A percentile compares a stretch with the other conserved stretches of the same genome.
These are phyloP conservation scores for Limenitis camilla DNA, from an alignment of 2,888 invertebrate genomes.

Conservation along the genomic window DNA sequence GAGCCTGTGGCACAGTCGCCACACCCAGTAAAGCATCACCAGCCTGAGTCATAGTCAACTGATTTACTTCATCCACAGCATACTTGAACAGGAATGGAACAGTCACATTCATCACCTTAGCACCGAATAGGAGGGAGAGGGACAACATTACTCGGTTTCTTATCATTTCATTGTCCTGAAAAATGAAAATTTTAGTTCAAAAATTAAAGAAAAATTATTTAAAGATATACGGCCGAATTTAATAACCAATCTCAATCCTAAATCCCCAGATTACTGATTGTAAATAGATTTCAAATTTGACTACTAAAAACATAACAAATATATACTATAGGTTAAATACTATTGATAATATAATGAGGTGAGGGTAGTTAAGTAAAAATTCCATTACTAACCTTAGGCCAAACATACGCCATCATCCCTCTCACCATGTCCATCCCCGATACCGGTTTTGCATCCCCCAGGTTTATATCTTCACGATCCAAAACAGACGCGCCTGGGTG, in stretches of 20 bases:
- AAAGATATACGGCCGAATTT: too few species aligned
- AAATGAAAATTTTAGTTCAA: conserved; percentile 8
- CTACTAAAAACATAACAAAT: background rate
- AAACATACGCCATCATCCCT: conserved; percentile 93
- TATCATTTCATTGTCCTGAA: conserved; percentile 82
- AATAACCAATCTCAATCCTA: too few species aligned
- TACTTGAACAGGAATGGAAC: conserved; percentile 98
- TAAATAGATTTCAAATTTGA: too few species aligned
- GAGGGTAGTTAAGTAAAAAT: too few species aligned
- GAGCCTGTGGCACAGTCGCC: conserved; percentile 85
- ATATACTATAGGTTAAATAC: background rate
- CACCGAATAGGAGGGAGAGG: conserved; percentile 83
- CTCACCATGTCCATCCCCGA: conserved; percentile 85
- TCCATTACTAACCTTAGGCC: conserved; percentile 85
- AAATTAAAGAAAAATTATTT: too few species aligned
- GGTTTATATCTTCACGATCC: conserved; percentile 77
- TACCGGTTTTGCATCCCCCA: conserved; percentile 76
- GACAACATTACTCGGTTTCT: conserved; percentile 88
- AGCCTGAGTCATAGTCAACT: conserved; percentile 53
- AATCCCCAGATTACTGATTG: too few species aligned
- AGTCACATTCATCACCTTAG: conserved; percentile 90
- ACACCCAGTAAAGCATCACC: conserved; percentile 79
- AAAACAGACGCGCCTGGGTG: conserved; percentile 89
- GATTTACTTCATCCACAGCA: conserved; percentile 90
- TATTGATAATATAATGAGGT: too few species aligned